Evolutionary conservation across 2,797 vertebrate species (phyloP), one percentile per base, ranked within the genome.

Genomic region (Agapornis canus): DNA sequence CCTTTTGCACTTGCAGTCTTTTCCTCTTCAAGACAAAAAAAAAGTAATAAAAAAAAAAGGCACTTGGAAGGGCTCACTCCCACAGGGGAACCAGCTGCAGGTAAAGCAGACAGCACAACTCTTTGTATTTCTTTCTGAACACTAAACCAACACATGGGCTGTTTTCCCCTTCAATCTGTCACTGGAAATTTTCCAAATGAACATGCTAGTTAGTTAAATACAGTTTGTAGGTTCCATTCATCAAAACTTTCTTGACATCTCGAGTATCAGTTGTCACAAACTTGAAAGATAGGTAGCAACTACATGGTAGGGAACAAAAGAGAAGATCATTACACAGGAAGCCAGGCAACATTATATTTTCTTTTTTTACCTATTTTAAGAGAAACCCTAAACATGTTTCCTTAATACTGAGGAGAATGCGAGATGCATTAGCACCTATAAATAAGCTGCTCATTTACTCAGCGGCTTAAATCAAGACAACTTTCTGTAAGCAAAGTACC

Each of bases 241-340:
- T 96, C 95, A 96, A 95, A 97, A 95, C 90, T 96, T 81, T 89
- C 96, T 94, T 91, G 86, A 90, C 95, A 94, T 96, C 92, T 94
- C 96, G 95, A 93, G 89, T 96, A 96, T 82, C 96, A 97, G 91
- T 89, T 96, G 95, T 91, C 95, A 96, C 95, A 90, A 91, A 96
- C 96, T 95, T 93, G 95, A 96, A 97, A 96, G 96, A 97, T 87
- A 93, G 87, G 73, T 76, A 93, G 73, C 57, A 85, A 95, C 97
- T 97, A 97, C 96, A 95, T 91, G 83, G 91, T 95, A 86, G 96
- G 83, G 96, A 97, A 98, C 93, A 98, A 97, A 96, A 97, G 94
- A 97, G 77, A 97, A 97, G 75, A 97, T 88, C 79, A 96, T 96
- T 96, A 97, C 76, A 94, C 88, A 90, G 88, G 93, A 94, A 96